These are phyloP conservation scores for Chaitophorus viminalis DNA, from an alignment of 2,888 invertebrate genomes.

Conservation along the genomic window DNA sequence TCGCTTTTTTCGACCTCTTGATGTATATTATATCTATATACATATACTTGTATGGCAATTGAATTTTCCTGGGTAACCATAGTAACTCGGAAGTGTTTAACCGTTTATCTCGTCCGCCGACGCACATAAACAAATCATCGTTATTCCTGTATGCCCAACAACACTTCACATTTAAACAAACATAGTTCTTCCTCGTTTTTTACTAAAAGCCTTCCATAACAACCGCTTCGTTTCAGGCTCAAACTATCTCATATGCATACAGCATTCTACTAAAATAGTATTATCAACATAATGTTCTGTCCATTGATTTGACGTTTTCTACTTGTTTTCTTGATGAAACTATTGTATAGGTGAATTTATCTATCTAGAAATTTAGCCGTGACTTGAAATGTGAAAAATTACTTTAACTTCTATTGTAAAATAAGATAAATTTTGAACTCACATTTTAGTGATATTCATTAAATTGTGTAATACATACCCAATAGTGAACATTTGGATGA, in stretches of 20 bases:
- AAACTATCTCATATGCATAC: not conserved
- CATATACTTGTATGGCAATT: not conserved
- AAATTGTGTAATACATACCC: not conserved
- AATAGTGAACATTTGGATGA: not conserved
- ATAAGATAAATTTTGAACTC: too few relatives aligned
- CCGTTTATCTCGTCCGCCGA: slow-evolving; percentile 45
- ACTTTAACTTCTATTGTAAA: not conserved
- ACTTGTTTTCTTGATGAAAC: too few relatives aligned
- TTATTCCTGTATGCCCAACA: slow-evolving; percentile 5
- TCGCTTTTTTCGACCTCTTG: not conserved
- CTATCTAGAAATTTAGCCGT: not conserved
- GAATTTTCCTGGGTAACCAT: slow-evolving; percentile 36
- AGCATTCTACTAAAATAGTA: not conserved
- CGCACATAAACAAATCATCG: slow-evolving; percentile 45
- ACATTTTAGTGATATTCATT: too few relatives aligned
- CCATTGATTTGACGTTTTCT: not conserved
- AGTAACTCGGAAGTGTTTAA: slow-evolving; percentile 39
- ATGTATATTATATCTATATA: slow-evolving; percentile 1
- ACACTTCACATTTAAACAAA: slow-evolving; percentile 33
- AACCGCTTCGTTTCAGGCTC: slow-evolving; percentile 65
- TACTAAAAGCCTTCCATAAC: slow-evolving; percentile 31
- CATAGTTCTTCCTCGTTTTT: slow-evolving; percentile 22
- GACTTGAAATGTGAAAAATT: not conserved
- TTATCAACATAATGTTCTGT: not conserved
- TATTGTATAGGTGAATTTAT: too few relatives aligned